Base-by-base conservation (phyloP, 2,888 invertebrate species). In the Cryptosula pallasiana region DNA sequence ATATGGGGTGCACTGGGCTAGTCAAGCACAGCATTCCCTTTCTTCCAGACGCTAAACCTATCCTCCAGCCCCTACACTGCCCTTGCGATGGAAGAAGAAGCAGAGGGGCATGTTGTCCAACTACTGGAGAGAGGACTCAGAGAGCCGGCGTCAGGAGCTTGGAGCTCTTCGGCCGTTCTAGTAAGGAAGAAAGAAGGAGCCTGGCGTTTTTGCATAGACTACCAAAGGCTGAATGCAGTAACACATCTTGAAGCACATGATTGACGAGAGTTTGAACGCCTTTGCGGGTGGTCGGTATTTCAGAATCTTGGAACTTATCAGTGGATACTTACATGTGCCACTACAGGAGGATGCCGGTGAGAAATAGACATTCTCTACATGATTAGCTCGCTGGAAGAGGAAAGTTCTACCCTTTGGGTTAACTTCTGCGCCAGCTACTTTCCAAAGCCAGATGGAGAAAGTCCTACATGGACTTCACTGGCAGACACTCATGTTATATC, bases 241-340 rank as follows among this genome's bases (percentile, higher is more conserved):
- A 2, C 13, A 72, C 1, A n/a, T 34, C 35, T 57, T 29, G 1
- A 2, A 69, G 32, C 72, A 72, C 3, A 25, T 55, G 9, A 73
- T 73, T 29, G 72, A 73, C 32, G 73, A 73, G 45, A 13, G 9
- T 13, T 55, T 78, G 0, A 76, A 75, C 54, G 36, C 72, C 13
- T 58, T 77, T 20, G 25, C 74, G 3, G 78, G 78, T 0, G 71
- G 74, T 1, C 20, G 70, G 20, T 76, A 71, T 72, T 78, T 77
- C 57, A 71, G 69, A 20, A 72, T 71, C 1, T 71, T 78, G 13
- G 78, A 78, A 69, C 57, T 77, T 13, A 71, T 54, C 13, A 55
- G 69, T 20, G 76, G 77, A 9, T 78, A 78, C 70, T 77, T 75
- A 76, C 79, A 79, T 55, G 74, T 78, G 0, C 75, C 72, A 13